These are phyloP conservation scores for Stictonetta naevosa DNA, from an alignment of 2,113 vertebrate genomes.

Conservation along the genomic window DNA sequence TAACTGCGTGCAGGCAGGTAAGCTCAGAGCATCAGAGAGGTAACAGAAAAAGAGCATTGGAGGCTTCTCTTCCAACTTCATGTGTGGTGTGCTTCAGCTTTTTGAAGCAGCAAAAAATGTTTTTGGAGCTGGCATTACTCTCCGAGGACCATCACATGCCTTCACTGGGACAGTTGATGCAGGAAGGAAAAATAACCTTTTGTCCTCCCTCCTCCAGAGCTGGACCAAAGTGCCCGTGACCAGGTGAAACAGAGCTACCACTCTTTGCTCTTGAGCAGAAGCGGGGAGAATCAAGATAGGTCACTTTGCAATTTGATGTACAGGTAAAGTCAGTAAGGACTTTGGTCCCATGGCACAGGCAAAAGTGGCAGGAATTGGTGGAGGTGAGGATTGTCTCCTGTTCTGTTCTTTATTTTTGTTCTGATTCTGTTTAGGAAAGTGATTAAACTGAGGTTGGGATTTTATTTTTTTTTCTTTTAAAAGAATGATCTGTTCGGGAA, in stretches of 20 bases:
- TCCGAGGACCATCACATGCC: background rate
- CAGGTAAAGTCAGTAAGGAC: background rate
- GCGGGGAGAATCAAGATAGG: background rate
- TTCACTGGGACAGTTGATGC: fast-evolving
- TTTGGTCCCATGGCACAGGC: background rate
- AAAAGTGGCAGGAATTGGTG: background rate
- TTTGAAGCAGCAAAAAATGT: background rate
- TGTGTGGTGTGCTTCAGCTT: background rate
- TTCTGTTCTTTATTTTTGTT: background rate
- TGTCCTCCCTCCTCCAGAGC: too few species aligned
- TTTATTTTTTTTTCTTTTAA: background rate
- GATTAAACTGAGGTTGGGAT: background rate
- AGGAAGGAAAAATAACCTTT: background rate
- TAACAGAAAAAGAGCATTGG: background rate
- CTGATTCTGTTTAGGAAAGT: background rate
- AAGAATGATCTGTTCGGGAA: background rate
- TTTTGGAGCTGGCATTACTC: background rate
- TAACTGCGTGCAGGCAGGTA: background rate
- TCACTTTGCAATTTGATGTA: background rate
- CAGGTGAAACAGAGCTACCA: background rate
- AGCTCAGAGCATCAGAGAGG: background rate
- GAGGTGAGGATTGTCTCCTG: background rate
- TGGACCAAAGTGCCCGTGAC: background rate
- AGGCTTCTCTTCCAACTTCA: background rate
- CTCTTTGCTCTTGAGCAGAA: background rate